phyloP scores from a whole-genome alignment of 2,888 invertebrate species.

The Epicampocera succincta region DNA sequence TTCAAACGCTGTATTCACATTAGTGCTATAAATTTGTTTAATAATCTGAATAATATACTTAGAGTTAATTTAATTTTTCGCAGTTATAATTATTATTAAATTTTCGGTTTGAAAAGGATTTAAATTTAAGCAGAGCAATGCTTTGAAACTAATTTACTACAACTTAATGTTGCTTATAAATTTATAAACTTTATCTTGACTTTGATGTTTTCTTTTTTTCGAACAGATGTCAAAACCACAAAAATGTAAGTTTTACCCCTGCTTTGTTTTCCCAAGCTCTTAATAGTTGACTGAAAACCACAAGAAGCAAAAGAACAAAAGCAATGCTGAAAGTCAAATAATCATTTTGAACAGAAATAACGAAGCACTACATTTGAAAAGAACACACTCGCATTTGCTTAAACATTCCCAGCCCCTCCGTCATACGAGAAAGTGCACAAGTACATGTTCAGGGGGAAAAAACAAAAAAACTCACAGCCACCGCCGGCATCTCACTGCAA shows the following conservation, averaged over 20 bases:
- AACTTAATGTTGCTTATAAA: neutral
- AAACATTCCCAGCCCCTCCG: conserved; percentile 13
- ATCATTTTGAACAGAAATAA: conserved; percentile 34
- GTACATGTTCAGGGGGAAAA: neutral
- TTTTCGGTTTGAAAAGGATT: too few relatives aligned
- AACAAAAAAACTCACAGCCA: conserved; percentile 18
- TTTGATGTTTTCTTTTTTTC: conserved; percentile 21
- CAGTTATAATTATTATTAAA: too few relatives aligned
- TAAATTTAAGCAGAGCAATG: neutral
- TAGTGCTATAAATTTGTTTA: too few relatives aligned
- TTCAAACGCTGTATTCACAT: too few relatives aligned
- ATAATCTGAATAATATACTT: too few relatives aligned
- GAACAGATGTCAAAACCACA: conserved; percentile 68
- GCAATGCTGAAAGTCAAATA: conserved; percentile 62
- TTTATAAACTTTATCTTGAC: conserved; percentile 10
- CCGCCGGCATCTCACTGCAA: conserved; percentile 13
- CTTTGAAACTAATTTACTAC: neutral
- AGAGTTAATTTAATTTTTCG: too few relatives aligned
- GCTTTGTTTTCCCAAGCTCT: neutral
- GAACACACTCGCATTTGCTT: conserved; percentile 23
- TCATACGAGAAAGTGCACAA: conserved; percentile 24
- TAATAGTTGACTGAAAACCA: conserved; percentile 36
- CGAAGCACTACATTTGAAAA: conserved; percentile 9
- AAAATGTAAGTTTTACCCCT: conserved; percentile 36
- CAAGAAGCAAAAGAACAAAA: conserved; percentile 28